Base-by-base conservation (phyloP, 2,888 invertebrate species). In the Sesia apiformis region DNA sequence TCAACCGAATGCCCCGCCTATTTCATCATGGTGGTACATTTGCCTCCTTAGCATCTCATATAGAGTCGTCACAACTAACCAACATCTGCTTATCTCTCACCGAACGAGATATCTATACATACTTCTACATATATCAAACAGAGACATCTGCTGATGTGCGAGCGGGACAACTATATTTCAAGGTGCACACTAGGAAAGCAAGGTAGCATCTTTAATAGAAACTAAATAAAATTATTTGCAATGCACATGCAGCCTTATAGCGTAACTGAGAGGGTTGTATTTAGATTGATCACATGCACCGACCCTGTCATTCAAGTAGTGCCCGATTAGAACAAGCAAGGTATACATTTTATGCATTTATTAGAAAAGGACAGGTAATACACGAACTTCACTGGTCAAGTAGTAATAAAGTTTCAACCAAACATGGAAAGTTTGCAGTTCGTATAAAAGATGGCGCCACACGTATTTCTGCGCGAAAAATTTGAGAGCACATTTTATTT, bases 81-180 rank as follows among this genome's bases (percentile, higher is more conserved):
- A 69, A 86, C 77, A 81, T 82, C 83, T 78, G 76, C 74, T 86
- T 84, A 88, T 87, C 86, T 87, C 84, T 66, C 62, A 62, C 66
- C 64, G 79, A 86, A 82, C 70, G 88, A 84, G 87, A 88, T 88
- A 88, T 81, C 87, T 84, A 84, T 80, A 86, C 84, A 78, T 80
- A 85, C 74, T 72, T 74, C 68, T 69, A 77, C 74, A 72, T 81
- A 82, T 70, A 84, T 67, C 81, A 72, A 84, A 89, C 70, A 74
- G 84, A 81, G 88, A 88, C 76, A 78, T 73, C 72, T 66, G 63
- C 60, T 68, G 64, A 65, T 59, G 85, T 62, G 78, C 67, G 82
- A 89, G 71, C 56, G 84, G 81, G 88, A 87, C 75, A 81, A 78
- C 64, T 67, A 78, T 78, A 81, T 76, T 78, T 81, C 67, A 73